Evolutionary conservation across 1,140 invertebrate species (phyloP), one percentile per base, ranked within the genome.

Genomic region (Drosophila ohnishii): DNA sequence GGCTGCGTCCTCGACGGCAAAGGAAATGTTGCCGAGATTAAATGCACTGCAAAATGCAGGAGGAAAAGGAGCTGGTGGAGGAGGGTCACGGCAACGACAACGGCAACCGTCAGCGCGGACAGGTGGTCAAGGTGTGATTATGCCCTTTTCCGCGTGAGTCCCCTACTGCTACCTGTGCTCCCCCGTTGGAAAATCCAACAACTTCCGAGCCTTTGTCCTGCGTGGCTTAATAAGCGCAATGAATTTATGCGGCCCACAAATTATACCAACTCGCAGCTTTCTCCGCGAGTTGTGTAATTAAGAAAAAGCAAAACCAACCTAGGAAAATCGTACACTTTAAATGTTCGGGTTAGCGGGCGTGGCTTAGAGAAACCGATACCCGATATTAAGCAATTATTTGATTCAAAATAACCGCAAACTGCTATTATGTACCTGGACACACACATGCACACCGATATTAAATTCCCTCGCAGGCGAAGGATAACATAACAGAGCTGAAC

Each of bases 1-100:
- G 77, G 45, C 74, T 76, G 72, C 72, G 73, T 76, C 73, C 56
- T 76, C 73, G 73, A 45, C 64, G 65, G 64, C 56, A 84, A 88
- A 87, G 84, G 83, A 87, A 87, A 87, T 74, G 83, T 74, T 88
- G 72, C 58, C 76, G 79, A 87, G 83, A 87, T 87, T 87, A 87
- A 87, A 87, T 87, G 76, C 76, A 60, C 79, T 60, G 65, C 84
- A 51, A 40, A 56, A 37, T 40, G 42, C 28, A 47, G 42, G 37
- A 14, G 61, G 8, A 30, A 11, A 16, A 19, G 30, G 48, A 16
- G 28, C 13, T 10, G 34, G 11, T 3, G 11, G 10, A n/a, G 14
- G 47, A 28, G 22, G 45, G 44, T 47, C 44, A 47, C 22, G 44
- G 19, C 40, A 19, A 42, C 40, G 16, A n/a, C 34, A 37, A 28